Base-by-base conservation (phyloP, 2,888 invertebrate species). In the Acholoe squamosa region DNA sequence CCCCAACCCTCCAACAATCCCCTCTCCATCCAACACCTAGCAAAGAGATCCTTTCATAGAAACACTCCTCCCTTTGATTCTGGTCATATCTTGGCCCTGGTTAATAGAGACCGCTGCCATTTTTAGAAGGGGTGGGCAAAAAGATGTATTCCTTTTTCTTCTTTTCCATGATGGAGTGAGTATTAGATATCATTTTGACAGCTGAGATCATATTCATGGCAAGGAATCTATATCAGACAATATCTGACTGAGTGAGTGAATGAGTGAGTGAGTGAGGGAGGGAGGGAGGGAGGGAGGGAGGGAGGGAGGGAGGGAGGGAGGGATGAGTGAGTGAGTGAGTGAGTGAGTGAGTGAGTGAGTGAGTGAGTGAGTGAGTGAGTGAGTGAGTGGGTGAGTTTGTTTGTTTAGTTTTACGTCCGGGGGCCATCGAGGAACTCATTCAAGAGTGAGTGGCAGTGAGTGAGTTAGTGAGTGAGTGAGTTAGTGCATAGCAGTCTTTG, bases 271-370 rank as follows among this genome's bases (percentile, higher is more conserved):
- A 19, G 61, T n/a, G 61, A 14, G 61, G 61, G 14, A 31, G 34
- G 61, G 56, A 61, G 89, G 67, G 61, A 61, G 61, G 28, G 61
- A 33, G 33, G 28, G 28, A 22, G 89, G 28, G 28, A 28, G 61
- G 61, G 67, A 61, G 67, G 61, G 89, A 89, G 56, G 52, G 56
- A 22, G 33, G 31, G 33, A 31, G 89, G 52, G 61, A 61, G 61
- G 34, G 31, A 61, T 10, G 56, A 54, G n/a, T 56, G 52, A 56
- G 33, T 12, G 34, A 61, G 31, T 16, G 52, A 52, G 54, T 56
- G 61, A 31, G n/a, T 12, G 61, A 31, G 31, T 14, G 52, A 56
- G 61, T 10, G 61, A 25, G 61, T 5, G 52, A 34, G 52, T 3
- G 86, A 51, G n/a, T 3, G 54, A 28, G 52, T 3, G 52, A 22